Evolutionary conservation across 2,113 vertebrate species (phyloP).

Genomic region (Cardinalis cardinalis): DNA sequence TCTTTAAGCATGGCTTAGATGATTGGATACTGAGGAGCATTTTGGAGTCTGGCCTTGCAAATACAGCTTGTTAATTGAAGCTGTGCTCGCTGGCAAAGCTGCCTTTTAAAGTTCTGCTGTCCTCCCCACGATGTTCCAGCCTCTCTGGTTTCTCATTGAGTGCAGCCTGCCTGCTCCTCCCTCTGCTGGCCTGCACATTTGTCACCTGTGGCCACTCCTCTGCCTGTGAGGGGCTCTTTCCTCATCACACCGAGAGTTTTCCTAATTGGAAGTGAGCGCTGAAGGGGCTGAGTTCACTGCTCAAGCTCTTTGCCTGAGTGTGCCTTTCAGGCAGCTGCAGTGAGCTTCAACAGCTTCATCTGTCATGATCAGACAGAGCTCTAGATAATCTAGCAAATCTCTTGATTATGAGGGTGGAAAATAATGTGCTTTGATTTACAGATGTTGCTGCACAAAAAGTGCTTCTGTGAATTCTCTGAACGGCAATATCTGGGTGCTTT

Average conservation of each 20-base stretch:
- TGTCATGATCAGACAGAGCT: neutral
- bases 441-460: neutral
- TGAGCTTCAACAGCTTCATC: neutral
- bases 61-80: neutral
- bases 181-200: neutral
- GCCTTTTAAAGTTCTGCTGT: neutral
- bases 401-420: constrained; percentile 23
- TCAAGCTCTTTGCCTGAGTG: neutral
- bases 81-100: neutral
- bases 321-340: neutral
- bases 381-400: constrained; percentile 14
- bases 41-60: constrained; percentile 1
- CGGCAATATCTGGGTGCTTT: neutral
- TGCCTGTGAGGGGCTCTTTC: neutral
- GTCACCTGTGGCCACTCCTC: constrained; percentile 39
- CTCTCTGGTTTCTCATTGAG: neutral
- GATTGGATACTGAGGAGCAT: neutral
- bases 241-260: neutral
- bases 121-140: neutral
- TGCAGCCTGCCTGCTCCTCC: neutral
- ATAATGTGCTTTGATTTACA: constrained; percentile 24
- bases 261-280: neutral
- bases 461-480: neutral
- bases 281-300: neutral
- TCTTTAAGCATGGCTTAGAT: neutral